Evolutionary conservation across 2,797 vertebrate genomes (phyloP).

Genomic region (Xenopus petersii): DNA sequence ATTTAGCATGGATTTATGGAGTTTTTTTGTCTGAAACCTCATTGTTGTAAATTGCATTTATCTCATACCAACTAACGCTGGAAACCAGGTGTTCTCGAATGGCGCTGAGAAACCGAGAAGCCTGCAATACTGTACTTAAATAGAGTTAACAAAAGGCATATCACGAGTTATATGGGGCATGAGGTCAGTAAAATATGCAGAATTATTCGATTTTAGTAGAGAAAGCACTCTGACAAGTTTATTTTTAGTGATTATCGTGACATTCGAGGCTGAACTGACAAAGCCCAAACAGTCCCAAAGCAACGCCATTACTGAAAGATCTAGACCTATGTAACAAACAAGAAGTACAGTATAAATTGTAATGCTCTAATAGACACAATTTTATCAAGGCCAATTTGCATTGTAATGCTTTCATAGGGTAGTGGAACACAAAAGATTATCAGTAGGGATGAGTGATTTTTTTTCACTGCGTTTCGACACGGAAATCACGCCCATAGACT

Average conservation of each 20-base stretch:
- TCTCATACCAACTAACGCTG: not conserved
- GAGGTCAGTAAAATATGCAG: not conserved
- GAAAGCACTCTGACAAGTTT: slow-evolving; percentile 11
- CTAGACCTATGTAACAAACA: too few species aligned
- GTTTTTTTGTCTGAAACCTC: not conserved
- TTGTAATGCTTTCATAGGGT: too few species aligned
- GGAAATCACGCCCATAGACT: too few species aligned
- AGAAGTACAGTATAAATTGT: too few species aligned
- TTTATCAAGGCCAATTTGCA: too few species aligned
- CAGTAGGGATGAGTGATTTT: too few species aligned
- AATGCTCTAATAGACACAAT: too few species aligned
- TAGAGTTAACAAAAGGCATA: slow-evolving; percentile 6
- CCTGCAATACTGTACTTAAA: not conserved
- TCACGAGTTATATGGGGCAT: not conserved
- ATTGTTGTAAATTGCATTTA: slow-evolving; percentile 16
- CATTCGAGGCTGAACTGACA: too few species aligned
- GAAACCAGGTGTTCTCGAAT: not conserved
- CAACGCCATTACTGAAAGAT: too few species aligned
- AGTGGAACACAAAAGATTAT: too few species aligned
- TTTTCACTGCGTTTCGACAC: too few species aligned
- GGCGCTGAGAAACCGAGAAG: not conserved
- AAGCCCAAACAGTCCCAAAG: too few species aligned
- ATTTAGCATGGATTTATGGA: not conserved
- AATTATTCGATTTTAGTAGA: not conserved
- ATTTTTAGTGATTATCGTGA: slow-evolving; percentile 19